A percentile compares a stretch with the other conserved stretches of the same genome.
These are phyloP conservation scores for Fulmarus glacialis DNA, from an alignment of 2,113 vertebrate species.

Conservation along the genomic window DNA sequence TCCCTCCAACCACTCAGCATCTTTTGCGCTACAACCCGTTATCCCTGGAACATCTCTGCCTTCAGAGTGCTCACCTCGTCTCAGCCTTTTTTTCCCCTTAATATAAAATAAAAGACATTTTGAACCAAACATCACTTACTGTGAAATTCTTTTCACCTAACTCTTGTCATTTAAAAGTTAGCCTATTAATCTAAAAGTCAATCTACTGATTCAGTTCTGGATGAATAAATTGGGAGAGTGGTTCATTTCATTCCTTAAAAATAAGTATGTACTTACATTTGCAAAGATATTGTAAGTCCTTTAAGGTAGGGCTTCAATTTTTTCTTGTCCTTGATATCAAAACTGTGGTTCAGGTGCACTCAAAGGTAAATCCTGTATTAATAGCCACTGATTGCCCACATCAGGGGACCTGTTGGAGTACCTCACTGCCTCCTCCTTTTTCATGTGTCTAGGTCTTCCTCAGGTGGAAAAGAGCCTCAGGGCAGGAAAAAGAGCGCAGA, in stretches of 20 bases:
- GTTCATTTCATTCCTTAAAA: not conserved
- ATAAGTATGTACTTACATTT: not conserved
- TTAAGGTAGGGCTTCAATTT: not conserved
- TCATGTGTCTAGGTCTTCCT: not conserved
- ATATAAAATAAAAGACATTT: not conserved
- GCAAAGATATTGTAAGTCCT: not conserved
- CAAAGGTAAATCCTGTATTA: not conserved
- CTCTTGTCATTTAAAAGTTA: not conserved
- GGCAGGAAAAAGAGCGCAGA: not conserved
- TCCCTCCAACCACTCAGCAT: not conserved
- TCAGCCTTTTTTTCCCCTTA: accelerated
- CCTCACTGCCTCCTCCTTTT: not conserved
- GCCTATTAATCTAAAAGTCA: not conserved
- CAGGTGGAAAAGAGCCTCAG: not conserved
- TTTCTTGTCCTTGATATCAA: not conserved
- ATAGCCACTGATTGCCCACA: not conserved
- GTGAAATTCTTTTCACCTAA: not conserved
- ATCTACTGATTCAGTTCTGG: not conserved
- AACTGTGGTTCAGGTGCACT: not conserved
- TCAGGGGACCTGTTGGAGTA: accelerated
- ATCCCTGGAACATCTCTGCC: not conserved
- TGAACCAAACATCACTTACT: not conserved
- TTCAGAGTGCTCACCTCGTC: not conserved
- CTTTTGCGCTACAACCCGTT: not conserved
- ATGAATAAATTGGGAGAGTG: not conserved